A percentile compares a stretch with the other conserved stretches of the same genome.
phyloP scores from a whole-genome alignment of 64 coral and sea anemone genomes.

The Platygyra sinensis region DNA sequence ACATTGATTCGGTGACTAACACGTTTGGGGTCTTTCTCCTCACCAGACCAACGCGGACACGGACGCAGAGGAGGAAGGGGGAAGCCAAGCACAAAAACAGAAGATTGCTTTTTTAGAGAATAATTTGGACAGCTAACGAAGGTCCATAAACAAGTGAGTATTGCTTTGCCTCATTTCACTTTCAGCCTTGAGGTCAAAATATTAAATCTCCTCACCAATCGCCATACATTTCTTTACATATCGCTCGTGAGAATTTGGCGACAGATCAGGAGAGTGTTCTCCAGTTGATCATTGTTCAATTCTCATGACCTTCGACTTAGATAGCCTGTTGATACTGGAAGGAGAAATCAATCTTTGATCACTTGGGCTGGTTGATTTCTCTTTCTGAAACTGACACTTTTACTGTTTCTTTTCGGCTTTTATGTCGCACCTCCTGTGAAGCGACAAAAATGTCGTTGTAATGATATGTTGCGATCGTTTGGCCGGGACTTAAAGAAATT shows the following conservation, averaged over 20 bases:
- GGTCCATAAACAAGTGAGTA: slow-evolving; percentile 99
- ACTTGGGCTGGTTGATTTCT: too few relatives aligned
- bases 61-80: slow-evolving; percentile 86
- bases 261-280: too few relatives aligned
- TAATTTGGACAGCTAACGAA: slow-evolving; percentile 99
- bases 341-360: too few relatives aligned
- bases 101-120: slow-evolving; percentile 99
- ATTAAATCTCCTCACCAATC: background rate
- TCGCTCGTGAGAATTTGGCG: background rate
- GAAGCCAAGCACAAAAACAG: slow-evolving; percentile 99
- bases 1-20: background rate
- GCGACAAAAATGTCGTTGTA: too few relatives aligned
- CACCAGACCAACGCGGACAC: slow-evolving; percentile 71
- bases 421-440: too few relatives aligned
- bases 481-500: too few relatives aligned
- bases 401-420: too few relatives aligned
- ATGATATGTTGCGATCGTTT: too few relatives aligned
- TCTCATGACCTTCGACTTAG: background rate
- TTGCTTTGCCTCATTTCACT: background rate
- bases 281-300: background rate
- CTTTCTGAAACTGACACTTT: too few relatives aligned
- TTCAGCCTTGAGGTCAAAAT: background rate
- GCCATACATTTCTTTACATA: background rate
- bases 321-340: too few relatives aligned
- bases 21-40: background rate